Conservation (phyloP, 2,113 vertebrate genomes). For the mouse (Mus musculus) region DNA sequence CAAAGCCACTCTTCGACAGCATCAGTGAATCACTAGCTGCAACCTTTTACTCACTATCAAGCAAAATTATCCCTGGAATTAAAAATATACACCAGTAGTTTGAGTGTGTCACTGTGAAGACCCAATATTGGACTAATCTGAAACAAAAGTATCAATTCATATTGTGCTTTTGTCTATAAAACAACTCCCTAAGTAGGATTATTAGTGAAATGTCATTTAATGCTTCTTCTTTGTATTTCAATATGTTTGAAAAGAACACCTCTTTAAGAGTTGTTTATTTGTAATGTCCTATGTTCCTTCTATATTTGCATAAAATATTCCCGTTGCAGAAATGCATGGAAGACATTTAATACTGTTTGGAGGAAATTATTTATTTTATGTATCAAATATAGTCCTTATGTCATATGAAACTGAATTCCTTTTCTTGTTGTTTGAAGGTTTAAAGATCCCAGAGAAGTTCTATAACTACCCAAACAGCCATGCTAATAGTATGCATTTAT, state of each 20-base stretch:
- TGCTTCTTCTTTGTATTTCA: background rate
- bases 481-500: too few relatives aligned
- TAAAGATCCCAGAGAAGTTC: background rate
- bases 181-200: background rate
- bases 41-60: background rate
- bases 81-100: background rate
- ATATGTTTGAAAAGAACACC: background rate
- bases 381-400: background rate
- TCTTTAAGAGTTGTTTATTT: background rate
- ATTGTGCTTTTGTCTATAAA: background rate
- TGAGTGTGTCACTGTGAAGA: background rate
- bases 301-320: background rate
- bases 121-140: background rate
- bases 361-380: background rate
- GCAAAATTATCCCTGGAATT: background rate
- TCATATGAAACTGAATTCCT: background rate
- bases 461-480: background rate
- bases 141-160: background rate
- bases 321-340: rapidly evolving
- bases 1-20: background rate
- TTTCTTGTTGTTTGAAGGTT: background rate
- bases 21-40: background rate
- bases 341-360: background rate
- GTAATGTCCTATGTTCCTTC: rapidly evolving
- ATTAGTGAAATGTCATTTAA: background rate